Evolutionary conservation across 2,888 invertebrate genomes (phyloP).

Genomic region (Ophioninae sp.): DNA sequence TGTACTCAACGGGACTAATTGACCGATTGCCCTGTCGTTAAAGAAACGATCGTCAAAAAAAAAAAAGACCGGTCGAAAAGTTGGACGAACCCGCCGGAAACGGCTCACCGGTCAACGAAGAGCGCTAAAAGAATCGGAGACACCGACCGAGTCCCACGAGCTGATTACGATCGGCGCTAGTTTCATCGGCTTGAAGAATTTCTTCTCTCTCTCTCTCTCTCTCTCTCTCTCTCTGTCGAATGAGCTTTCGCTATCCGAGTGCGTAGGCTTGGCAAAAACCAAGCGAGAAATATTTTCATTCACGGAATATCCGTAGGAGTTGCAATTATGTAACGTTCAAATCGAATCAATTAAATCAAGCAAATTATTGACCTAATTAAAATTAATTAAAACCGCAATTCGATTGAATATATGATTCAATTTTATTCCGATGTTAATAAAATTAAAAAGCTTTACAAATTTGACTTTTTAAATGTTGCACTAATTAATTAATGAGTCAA

Average conservation of each 20-base stretch:
- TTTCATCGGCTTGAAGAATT: constrained; percentile 60
- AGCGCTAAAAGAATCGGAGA: constrained; percentile 53
- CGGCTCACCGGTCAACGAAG: constrained; percentile 45
- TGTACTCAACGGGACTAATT: constrained; percentile 49
- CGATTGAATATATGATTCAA: no score
- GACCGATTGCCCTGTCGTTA: constrained; percentile 61
- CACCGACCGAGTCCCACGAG: constrained; percentile 32
- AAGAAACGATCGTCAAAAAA: constrained; percentile 51
- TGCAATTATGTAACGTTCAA: constrained; percentile 17
- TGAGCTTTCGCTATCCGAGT: constrained; percentile 16
- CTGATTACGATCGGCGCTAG: constrained; percentile 63
- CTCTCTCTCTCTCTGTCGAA: not conserved
- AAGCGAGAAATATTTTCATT: constrained; percentile 31
- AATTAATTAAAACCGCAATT: no score
- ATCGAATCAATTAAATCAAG: constrained; percentile 8
- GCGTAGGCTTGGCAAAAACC: constrained; percentile 26
- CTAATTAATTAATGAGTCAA: no score
- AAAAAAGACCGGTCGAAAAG: constrained; percentile 60
- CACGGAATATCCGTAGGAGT: not conserved
- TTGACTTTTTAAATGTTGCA: no score
- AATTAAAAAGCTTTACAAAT: no score
- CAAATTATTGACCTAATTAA: not conserved
- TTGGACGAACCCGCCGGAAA: constrained; percentile 58
- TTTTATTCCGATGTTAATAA: no score
- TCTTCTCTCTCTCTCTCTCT: constrained; percentile 31